phyloP scores from a whole-genome alignment of 2,113 vertebrate species.

The Alligator mississippiensis region DNA sequence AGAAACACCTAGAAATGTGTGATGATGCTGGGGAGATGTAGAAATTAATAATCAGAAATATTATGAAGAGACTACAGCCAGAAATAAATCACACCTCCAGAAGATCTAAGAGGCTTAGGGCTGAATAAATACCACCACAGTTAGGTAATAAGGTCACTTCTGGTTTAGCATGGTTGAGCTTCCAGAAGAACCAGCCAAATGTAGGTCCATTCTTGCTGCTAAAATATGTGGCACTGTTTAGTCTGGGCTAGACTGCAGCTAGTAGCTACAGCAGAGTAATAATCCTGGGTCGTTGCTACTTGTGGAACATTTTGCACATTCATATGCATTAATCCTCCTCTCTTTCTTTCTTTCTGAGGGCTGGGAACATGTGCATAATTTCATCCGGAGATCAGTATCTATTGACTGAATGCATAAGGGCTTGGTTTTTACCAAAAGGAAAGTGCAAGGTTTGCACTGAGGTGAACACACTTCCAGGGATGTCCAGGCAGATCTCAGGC shows the following conservation, averaged over 20 bases:
- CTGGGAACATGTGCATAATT: background rate
- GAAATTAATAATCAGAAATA: background rate
- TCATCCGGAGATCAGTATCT: background rate
- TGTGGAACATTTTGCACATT: background rate
- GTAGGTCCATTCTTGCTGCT: too few species aligned
- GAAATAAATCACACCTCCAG: fast-evolving
- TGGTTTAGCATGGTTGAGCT: background rate
- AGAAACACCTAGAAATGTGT: background rate
- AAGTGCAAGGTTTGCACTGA: background rate
- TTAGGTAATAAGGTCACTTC: background rate
- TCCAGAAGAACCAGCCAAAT: background rate
- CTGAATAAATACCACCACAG: background rate
- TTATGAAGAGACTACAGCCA: background rate
- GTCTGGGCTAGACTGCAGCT: fast-evolving
- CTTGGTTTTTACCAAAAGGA: background rate
- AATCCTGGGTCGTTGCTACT: background rate
- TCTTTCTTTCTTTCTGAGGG: background rate
- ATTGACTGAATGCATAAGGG: background rate
- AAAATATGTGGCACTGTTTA: too few species aligned
- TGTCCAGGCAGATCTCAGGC: background rate
- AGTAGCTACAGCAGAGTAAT: background rate
- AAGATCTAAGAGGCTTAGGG: background rate
- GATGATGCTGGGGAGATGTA: background rate
- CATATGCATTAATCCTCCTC: too few species aligned
- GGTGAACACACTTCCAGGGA: background rate